A percentile compares a stretch with the other conserved stretches of the same genome.
These are phyloP conservation scores for Myopa testacea DNA, from an alignment of 2,888 invertebrate species.

Conservation along the genomic window DNA sequence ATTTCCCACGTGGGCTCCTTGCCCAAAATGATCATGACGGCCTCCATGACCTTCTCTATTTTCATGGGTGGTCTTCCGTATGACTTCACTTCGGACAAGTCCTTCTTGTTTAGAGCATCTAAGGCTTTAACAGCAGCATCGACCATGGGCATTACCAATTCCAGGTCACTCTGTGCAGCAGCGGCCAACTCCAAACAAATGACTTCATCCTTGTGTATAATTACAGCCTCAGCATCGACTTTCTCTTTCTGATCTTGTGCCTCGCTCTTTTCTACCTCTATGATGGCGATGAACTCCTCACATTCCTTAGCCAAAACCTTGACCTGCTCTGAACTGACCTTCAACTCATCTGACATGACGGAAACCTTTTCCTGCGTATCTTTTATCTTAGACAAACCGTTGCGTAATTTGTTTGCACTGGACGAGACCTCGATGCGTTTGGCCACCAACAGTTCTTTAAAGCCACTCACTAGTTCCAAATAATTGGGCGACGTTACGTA, in stretches of 20 bases:
- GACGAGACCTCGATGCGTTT: constrained; percentile 80
- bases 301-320: constrained; percentile 84
- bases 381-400: constrained; percentile 87
- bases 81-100: constrained; percentile 90
- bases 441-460: constrained; percentile 78
- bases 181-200: constrained; percentile 86
- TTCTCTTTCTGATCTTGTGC: constrained; percentile 85
- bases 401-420: constrained; percentile 83
- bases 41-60: constrained; percentile 91
- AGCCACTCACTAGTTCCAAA: constrained; percentile 85
- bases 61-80: constrained; percentile 88
- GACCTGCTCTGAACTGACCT: constrained; percentile 78
- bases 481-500: constrained; percentile 93
- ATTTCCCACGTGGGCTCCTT: constrained; percentile 84
- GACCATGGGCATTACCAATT: constrained; percentile 87
- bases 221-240: constrained; percentile 78
- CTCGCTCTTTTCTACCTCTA: constrained; percentile 83
- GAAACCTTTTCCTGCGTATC: constrained; percentile 86
- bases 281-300: constrained; percentile 85
- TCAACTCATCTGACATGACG: constrained; percentile 86
- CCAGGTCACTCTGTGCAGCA: constrained; percentile 84
- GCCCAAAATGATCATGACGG: constrained; percentile 84
- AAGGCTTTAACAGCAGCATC: constrained; percentile 84
- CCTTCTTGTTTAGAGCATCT: constrained; percentile 85
- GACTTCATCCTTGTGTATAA: constrained; percentile 83